Base-by-base conservation (phyloP, 2,113 vertebrate species). In the Lates calcarifer region DNA sequence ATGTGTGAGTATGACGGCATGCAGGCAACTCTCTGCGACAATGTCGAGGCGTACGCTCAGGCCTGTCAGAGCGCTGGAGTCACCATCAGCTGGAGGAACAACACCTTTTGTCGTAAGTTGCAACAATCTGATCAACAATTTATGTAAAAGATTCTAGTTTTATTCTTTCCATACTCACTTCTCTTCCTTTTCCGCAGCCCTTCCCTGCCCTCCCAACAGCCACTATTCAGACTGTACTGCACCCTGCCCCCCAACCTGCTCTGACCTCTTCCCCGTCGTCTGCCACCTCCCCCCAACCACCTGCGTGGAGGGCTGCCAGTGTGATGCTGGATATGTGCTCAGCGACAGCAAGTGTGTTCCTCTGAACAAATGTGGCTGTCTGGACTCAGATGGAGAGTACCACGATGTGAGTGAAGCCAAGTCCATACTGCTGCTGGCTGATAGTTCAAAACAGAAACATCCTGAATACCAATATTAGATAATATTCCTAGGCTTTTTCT, bases 41-140 rank as follows among this genome's bases (percentile, higher is more conserved):
- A 95, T 22, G 81, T 97, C 80, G 95, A 95, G 81, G 92, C 92
- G 6, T 97, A 96, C 0, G 94, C 89, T 13, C 92, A 95, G 5
- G 92, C 95, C 79, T 97, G 97, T 60, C 92, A 93, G 85, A 94
- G 92, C 8, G 85, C 91, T 0, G 95, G 95, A 0, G 81, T 96
- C 65, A 89, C 77, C 37, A 77, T 96, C 61, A 94, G 91, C 37
- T 97, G 97, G 97, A 96, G 96, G 75, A 97, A 96, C 81, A 86
- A 20, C 86, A 96, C 92, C 47, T 97, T 97, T 92, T 97, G 96
- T 62, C 93, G 96, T 97, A 78, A 96, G 96, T 95, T 1, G 20
- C 3, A 14, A 3, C 2, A 6, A 5, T 29, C 11, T 3, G 2
- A 28, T 35, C 12, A 22, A 29, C 55, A 20, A 7, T 11, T 13